Evolutionary conservation across 2,113 vertebrate genomes (phyloP), one percentile per base, ranked within the genome.

Genomic region (Romanogobio albipinnatus): DNA sequence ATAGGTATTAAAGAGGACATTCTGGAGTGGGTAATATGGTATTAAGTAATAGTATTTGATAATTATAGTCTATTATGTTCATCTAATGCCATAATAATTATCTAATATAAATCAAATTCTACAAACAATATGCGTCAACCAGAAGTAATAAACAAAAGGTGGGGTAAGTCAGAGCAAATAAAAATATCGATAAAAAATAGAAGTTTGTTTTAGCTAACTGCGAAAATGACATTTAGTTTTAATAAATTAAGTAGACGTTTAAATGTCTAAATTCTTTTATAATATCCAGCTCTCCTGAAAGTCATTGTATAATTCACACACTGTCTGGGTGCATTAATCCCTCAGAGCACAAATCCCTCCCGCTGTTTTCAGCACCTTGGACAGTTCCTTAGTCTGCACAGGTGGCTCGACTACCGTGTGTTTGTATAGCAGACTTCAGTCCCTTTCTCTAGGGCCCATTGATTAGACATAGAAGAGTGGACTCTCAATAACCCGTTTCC

Each of bases 311-410:
- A 71, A n/a, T 71, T 71, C 68, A 71, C 68, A 17, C 71, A 83
- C 84, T 85, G 33, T 11, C 49, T 64, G 26, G 14, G 17, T 17
- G 26, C 8, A 33, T 64, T 64, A 29, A 33, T 70, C 19, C 22
- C 64, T 56, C 3, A 0, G 29, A 68, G 64, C 29, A 14, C 47
- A 56, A 61, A 45, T 13, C 39, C 53, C 70, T 61, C 56, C 68
- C 17, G 36, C 62, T 87, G 81, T 19, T 17, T 89, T 88, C 87
- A 88, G 93, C 49, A 95, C 94, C 93, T 45, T 49, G 92, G 94
- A 93, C 92, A 94, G 91, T 85, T 91, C 76, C 88, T 59, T 36
- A 4, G 6, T 76, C 56, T 71, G 8, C 0, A 47, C 62, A 82
- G 64, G 73, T 86, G 76, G n/a, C 56, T 87, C 39, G 15, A 59